Conservation (phyloP, 2,888 invertebrate species). For the Drosophila antonietae region DNA sequence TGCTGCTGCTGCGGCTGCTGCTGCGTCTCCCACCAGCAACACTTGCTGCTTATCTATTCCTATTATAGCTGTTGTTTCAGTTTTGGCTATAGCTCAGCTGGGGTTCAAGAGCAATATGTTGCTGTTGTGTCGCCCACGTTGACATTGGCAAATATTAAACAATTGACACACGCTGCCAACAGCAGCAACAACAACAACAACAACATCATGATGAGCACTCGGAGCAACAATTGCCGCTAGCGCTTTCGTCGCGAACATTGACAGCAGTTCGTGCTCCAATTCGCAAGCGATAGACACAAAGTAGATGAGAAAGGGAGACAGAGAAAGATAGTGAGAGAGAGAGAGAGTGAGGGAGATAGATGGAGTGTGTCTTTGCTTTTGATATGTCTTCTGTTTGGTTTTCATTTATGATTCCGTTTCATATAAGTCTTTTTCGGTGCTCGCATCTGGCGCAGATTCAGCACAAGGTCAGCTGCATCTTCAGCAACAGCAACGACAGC, state of each 20-base stretch:
- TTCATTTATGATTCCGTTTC: conserved; percentile 33
- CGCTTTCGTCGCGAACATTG: conserved; percentile 63
- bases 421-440: conserved; percentile 24
- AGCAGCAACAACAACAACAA: conserved; percentile 12
- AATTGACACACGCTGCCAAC: conserved; percentile 48
- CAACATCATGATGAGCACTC: conserved; percentile 12
- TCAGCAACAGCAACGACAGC: conserved; percentile 44
- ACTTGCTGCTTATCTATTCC: background rate
- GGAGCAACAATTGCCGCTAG: conserved; percentile 40
- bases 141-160: conserved; percentile 54
- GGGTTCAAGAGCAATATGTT: conserved; percentile 54
- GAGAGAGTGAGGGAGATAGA: background rate
- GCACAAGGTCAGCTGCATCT: conserved; percentile 79
- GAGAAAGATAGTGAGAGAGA: background rate
- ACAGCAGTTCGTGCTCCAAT: conserved; percentile 60
- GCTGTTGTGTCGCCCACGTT: conserved; percentile 39
- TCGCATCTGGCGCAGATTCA: conserved; percentile 58
- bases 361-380: conserved; percentile 27
- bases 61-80: conserved; percentile 20
- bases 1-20: background rate
- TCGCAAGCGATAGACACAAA: conserved; percentile 25
- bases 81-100: conserved; percentile 26
- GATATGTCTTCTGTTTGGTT: conserved; percentile 24
- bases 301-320: background rate
- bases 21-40: conserved; percentile 1